phyloP scores from a whole-genome alignment of 2,113 vertebrate species.

The Dipodomys spectabilis region DNA sequence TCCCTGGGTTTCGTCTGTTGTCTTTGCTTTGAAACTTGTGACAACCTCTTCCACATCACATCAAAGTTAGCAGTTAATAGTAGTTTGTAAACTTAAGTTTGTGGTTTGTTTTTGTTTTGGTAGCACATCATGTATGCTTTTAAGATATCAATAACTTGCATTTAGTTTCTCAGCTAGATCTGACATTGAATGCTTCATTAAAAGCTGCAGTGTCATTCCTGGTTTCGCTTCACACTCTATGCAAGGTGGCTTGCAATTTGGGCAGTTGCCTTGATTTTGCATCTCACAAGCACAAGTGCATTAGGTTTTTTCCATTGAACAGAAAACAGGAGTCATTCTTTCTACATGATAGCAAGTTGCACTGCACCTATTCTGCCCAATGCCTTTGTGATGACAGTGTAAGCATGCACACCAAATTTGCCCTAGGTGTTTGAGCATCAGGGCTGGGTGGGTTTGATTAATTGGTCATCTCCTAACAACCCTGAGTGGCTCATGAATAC shows the following conservation, averaged over 20 bases:
- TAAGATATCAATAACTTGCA: slow-evolving; percentile 68
- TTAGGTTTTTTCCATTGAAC: slow-evolving; percentile 58
- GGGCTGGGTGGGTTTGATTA: neutral
- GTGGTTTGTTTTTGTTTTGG: neutral
- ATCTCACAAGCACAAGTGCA: slow-evolving; percentile 74
- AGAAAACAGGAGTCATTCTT: slow-evolving; percentile 60
- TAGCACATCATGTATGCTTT: slow-evolving; percentile 68
- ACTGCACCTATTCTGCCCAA: slow-evolving; percentile 47
- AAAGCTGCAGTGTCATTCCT: slow-evolving; percentile 65
- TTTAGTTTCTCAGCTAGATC: slow-evolving; percentile 74
- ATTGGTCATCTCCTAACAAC: neutral
- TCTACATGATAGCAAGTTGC: neutral
- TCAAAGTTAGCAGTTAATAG: slow-evolving; percentile 58
- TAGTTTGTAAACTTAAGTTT: slow-evolving; percentile 63
- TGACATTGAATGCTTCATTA: slow-evolving; percentile 69
- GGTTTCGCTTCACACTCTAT: slow-evolving; percentile 74
- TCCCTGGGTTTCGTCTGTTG: slow-evolving; percentile 54
- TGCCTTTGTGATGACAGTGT: slow-evolving; percentile 57
- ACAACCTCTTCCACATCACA: neutral
- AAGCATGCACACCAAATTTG: slow-evolving; percentile 54
- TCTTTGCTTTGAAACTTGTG: slow-evolving; percentile 21
- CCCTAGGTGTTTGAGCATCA: neutral
- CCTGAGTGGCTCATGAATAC: neutral
- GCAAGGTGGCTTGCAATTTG: slow-evolving; percentile 64
- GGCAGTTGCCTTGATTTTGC: slow-evolving; percentile 75